A percentile compares a stretch with the other conserved stretches of the same genome.
These are phyloP conservation scores for Morinoia aosen DNA, from an alignment of 2,888 invertebrate genomes.

Conservation along the genomic window DNA sequence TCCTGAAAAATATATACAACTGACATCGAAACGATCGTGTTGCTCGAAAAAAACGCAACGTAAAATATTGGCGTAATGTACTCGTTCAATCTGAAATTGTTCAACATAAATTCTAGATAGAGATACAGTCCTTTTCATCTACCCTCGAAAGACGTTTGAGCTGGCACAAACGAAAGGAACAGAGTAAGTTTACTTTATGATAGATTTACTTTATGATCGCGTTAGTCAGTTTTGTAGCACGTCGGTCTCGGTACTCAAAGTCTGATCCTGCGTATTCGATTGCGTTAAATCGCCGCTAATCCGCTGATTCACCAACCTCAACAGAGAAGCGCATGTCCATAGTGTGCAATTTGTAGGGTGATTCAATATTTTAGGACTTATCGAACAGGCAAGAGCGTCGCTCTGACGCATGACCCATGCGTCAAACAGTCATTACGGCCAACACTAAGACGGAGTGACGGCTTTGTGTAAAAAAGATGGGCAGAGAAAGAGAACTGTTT, in stretches of 20 bases:
- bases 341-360: background rate
- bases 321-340: background rate
- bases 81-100: background rate
- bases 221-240: background rate
- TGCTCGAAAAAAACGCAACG: no score
- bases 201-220: background rate
- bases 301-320: background rate
- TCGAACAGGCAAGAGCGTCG: background rate
- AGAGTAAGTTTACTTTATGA: background rate
- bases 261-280: background rate
- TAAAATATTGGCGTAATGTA: no score
- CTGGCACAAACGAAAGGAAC: background rate
- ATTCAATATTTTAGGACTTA: background rate
- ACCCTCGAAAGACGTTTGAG: background rate
- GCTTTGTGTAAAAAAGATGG: background rate
- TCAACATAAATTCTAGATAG: background rate
- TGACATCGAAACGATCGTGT: no score
- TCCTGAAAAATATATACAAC: no score
- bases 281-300: background rate
- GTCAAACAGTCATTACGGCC: background rate
- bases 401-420: background rate
- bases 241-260: background rate
- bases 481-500: background rate
- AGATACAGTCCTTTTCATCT: background rate
- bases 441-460: background rate